phyloP scores from a whole-genome alignment of 1,140 invertebrate genomes.

The Penaeus indicus region DNA sequence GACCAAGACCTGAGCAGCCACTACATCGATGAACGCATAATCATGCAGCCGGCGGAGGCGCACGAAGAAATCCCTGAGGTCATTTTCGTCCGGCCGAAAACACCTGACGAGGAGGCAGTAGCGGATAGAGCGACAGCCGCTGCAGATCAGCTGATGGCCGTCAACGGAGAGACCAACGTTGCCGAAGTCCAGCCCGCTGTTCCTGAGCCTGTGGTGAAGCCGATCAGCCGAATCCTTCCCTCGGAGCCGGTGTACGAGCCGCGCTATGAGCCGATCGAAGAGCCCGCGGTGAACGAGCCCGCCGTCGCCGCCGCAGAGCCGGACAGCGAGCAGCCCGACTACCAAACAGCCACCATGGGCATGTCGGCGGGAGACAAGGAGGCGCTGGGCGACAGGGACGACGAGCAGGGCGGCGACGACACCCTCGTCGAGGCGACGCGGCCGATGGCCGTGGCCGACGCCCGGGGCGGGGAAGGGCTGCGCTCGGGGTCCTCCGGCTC shows the following conservation, averaged over 20 bases:
- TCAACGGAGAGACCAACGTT: not conserved
- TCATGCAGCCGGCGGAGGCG: not conserved
- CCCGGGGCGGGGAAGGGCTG: slow-evolving; percentile 12
- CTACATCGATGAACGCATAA: slow-evolving; percentile 55
- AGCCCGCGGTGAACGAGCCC: not conserved
- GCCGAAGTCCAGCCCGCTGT: not conserved
- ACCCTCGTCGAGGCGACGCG: slow-evolving; percentile 31
- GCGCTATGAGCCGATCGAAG: slow-evolving; percentile 44
- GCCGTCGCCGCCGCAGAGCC: not conserved
- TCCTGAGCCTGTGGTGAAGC: not conserved
- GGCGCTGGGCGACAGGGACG: too few relatives aligned
- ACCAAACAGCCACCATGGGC: too few relatives aligned
- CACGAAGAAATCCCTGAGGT: slow-evolving; percentile 44
- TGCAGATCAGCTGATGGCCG: not conserved
- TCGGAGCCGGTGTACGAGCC: slow-evolving; percentile 40
- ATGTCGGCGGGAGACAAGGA: too few relatives aligned
- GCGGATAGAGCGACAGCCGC: slow-evolving; percentile 10
- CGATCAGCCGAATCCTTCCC: too few relatives aligned
- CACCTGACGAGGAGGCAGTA: slow-evolving; percentile 40
- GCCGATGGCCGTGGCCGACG: not conserved
- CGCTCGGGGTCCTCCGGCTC: slow-evolving; percentile 55
- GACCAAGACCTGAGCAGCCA: slow-evolving; percentile 62
- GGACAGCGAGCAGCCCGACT: too few relatives aligned
- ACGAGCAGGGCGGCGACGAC: not conserved
- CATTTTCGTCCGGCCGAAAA: slow-evolving; percentile 32